phyloP scores from a whole-genome alignment of 2,797 vertebrate genomes.

The Otus scops region DNA sequence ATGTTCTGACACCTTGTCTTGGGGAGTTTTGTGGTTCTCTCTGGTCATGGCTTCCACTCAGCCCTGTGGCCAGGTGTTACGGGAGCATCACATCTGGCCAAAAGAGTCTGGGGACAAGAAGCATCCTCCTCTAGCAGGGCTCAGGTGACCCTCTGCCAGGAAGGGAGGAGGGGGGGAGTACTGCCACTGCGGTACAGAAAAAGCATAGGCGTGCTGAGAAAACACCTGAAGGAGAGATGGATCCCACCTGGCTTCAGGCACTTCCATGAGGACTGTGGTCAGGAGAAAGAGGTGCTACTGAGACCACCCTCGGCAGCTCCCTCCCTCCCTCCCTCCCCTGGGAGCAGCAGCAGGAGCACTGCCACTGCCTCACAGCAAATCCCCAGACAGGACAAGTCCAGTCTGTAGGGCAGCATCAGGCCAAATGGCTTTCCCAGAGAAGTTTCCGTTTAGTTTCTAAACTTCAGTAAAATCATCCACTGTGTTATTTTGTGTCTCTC shows the following conservation, averaged over 20 bases:
- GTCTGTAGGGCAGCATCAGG: accelerated
- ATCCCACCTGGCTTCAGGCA: not conserved
- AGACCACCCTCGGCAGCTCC: not conserved
- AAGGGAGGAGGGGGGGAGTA: not conserved
- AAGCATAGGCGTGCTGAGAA: not conserved
- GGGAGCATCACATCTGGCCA: not conserved
- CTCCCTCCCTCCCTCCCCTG: not conserved
- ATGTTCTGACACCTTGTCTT: accelerated
- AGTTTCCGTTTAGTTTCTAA: not conserved
- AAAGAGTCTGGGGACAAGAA: not conserved
- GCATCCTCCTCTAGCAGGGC: accelerated
- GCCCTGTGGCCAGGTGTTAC: not conserved
- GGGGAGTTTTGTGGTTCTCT: not conserved
- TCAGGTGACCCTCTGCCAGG: not conserved
- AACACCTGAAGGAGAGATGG: accelerated
- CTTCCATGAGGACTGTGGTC: accelerated
- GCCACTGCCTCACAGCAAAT: no score
- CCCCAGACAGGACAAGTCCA: not conserved
- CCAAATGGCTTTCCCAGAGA: not conserved
- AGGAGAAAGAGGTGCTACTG: accelerated
- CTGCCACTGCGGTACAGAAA: not conserved
- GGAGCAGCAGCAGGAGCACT: not conserved
- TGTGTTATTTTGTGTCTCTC: not conserved
- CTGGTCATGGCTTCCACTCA: no score
- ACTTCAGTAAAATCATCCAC: accelerated